A percentile compares a stretch with the other conserved stretches of the same genome.
Evolutionary conservation across 2,113 vertebrate genomes (phyloP).

Genomic region (Perccottus glenii): DNA sequence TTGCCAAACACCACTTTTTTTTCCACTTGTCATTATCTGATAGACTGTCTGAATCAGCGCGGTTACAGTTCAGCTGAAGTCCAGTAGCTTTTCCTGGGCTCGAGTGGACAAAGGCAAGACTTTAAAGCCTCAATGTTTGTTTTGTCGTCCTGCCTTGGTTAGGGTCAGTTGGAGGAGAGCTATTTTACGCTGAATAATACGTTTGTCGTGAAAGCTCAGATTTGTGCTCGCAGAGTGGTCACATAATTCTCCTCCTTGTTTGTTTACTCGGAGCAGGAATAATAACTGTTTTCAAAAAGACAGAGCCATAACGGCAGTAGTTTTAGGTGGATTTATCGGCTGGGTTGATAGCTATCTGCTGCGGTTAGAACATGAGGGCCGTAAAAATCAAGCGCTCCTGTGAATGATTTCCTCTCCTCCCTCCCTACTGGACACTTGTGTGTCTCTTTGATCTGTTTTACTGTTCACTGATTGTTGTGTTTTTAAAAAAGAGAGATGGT

Average conservation of each 20-base stretch:
- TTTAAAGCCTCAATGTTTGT: slow-evolving; percentile 72
- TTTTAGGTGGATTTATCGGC: slow-evolving; percentile 60
- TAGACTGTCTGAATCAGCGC: slow-evolving; percentile 38
- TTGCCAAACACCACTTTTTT: not conserved
- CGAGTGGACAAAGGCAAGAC: slow-evolving; percentile 47
- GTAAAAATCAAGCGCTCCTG: slow-evolving; percentile 66
- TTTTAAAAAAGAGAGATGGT: slow-evolving; percentile 15
- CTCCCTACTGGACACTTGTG: slow-evolving; percentile 27
- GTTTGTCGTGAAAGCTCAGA: slow-evolving; percentile 46
- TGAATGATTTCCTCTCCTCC: slow-evolving; percentile 62
- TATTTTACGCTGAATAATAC: slow-evolving; percentile 61
- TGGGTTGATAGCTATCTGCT: slow-evolving; percentile 60
- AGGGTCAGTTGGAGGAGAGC: slow-evolving; percentile 41
- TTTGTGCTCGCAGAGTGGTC: slow-evolving; percentile 36
- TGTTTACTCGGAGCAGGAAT: slow-evolving; percentile 67
- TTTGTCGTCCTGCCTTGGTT: slow-evolving; percentile 69
- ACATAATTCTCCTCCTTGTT: slow-evolving; percentile 67
- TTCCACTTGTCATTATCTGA: not conserved
- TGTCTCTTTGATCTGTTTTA: slow-evolving; percentile 55
- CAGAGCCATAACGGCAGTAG: slow-evolving; percentile 49
- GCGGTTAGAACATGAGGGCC: slow-evolving; percentile 43
- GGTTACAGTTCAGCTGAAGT: slow-evolving; percentile 63
- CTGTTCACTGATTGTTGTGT: slow-evolving; percentile 31
- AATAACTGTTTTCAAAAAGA: slow-evolving; percentile 59
- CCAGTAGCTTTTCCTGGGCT: slow-evolving; percentile 64